Percentiles rank a stretch among this genome's conserved stretches.
Conservation (phyloP, 2,797 vertebrate species). For the Okamejei kenojei region DNA sequence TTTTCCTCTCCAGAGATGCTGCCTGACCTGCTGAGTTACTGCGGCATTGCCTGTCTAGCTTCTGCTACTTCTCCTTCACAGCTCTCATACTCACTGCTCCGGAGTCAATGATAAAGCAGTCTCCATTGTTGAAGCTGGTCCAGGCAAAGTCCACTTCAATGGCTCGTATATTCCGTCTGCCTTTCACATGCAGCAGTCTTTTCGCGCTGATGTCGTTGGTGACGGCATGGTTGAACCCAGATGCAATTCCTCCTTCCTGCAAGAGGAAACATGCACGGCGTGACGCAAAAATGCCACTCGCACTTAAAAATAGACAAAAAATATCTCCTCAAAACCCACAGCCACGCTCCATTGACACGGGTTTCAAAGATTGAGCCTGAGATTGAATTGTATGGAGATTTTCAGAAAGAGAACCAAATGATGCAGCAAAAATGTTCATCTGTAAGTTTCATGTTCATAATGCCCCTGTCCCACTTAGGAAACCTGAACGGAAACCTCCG, state of each 20-base stretch:
- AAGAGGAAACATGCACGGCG: neutral
- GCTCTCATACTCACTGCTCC: conserved; percentile 24
- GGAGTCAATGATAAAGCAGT: conserved; percentile 38
- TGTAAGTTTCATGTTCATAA: neutral
- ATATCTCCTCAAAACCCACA: neutral
- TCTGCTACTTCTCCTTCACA: too few relatives aligned
- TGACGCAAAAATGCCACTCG: neutral
- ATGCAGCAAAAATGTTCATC: neutral
- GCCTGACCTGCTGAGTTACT: too few relatives aligned
- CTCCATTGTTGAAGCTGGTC: conserved; percentile 38
- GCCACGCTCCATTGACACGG: too few relatives aligned
- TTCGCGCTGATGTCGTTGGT: neutral
- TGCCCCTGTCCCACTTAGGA: too few relatives aligned
- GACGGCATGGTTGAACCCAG: conserved; percentile 14
- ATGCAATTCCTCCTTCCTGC: conserved; percentile 29
- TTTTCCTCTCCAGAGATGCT: neutral
- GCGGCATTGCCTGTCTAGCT: too few relatives aligned
- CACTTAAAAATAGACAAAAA: neutral
- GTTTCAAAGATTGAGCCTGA: neutral
- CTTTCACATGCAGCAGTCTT: conserved; percentile 38
- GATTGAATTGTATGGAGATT: neutral
- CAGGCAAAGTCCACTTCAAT: conserved; percentile 10
- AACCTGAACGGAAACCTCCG: too few relatives aligned
- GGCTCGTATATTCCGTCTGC: neutral
- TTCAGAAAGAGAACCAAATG: neutral